phyloP scores from a whole-genome alignment of 2,888 invertebrate genomes.

The Venustoraphidia nigricollis region DNA sequence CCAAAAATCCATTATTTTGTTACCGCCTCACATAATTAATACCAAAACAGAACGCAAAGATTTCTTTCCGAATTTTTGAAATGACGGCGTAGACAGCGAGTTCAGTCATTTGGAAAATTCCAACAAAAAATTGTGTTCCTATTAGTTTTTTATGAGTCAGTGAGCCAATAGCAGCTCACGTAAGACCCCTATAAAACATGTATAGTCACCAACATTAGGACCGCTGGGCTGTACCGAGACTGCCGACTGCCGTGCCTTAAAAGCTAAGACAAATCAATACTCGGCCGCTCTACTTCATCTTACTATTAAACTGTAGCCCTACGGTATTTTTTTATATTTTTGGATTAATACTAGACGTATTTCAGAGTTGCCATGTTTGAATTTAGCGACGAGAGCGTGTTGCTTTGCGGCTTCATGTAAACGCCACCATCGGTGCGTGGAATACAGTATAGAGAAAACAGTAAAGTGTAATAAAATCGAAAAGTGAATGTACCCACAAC shows the following conservation, averaged over 20 bases:
- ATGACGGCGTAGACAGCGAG: conserved; percentile 25
- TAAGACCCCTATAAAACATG: conserved; percentile 32
- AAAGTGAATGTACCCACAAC: no score
- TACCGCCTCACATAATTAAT: conserved; percentile 6
- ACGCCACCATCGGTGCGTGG: no score
- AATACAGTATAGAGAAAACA: no score
- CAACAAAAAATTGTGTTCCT: conserved; percentile 31
- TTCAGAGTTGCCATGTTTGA: no score
- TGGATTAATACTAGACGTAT: no score
- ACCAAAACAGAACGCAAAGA: conserved; percentile 12
- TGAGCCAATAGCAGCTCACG: conserved; percentile 31
- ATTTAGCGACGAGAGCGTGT: no score
- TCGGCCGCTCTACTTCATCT: conserved; percentile 9
- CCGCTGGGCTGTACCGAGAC: conserved; percentile 24
- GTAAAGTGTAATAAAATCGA: no score
- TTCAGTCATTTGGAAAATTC: conserved; percentile 50
- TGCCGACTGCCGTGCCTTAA: conserved; percentile 31
- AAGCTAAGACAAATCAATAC: conserved; percentile 29
- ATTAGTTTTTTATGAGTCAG: conserved; percentile 30
- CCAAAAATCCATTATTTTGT: conserved; percentile 1
- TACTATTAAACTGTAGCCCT: no score
- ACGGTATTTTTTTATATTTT: no score
- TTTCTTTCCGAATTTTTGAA: conserved; percentile 26
- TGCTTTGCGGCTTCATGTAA: no score
- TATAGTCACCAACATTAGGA: conserved; percentile 21